Conservation (phyloP, 92 coral and sea anemone species). For the Siderastrea radians region DNA sequence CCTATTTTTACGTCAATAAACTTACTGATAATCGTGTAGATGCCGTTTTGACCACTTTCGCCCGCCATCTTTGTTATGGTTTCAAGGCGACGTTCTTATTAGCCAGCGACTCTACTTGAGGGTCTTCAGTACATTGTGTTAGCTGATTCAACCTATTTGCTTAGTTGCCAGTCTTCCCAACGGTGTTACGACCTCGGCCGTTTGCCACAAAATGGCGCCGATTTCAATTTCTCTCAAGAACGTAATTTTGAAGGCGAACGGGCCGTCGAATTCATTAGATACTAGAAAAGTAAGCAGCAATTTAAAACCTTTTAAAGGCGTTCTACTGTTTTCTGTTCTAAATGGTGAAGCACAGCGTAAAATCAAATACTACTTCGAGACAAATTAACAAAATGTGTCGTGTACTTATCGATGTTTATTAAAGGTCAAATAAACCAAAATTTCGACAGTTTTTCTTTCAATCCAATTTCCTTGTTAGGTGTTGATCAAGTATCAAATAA, state of each 20-base stretch:
- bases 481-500: no score
- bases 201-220: neutral
- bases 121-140: neutral
- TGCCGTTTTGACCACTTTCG: no score
- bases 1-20: no score
- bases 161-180: neutral
- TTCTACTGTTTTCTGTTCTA: constrained; percentile 2
- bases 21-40: no score
- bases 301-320: neutral
- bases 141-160: neutral
- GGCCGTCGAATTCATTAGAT: neutral
- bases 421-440: no score
- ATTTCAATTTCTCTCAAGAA: neutral
- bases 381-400: neutral
- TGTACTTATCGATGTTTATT: neutral
- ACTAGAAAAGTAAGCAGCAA: neutral
- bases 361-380: neutral
- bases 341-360: neutral
- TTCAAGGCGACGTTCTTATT: neutral
- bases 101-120: neutral
- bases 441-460: no score
- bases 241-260: neutral
- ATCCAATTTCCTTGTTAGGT: no score
- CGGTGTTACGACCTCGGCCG: neutral
- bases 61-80: no score